Conservation (phyloP, 2,888 invertebrate species). For the Orthosia incerta region DNA sequence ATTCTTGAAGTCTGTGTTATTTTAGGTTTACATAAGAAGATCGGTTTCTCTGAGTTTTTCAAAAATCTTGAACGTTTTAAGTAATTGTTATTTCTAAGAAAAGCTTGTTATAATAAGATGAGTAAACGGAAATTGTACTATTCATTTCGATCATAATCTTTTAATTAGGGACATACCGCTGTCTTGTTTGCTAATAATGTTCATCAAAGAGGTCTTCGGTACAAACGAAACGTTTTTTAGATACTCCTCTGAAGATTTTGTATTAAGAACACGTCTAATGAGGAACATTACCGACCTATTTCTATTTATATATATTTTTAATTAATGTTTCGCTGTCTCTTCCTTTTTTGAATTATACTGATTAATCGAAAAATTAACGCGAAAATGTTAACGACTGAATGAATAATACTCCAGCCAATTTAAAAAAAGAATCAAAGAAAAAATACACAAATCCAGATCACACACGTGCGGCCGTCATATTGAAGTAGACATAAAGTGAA, state of each 20-base stretch:
- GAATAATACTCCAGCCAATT: not conserved
- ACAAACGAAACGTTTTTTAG: not conserved
- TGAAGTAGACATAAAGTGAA: slow-evolving; percentile 64
- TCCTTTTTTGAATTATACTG: no score
- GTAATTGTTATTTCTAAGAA: slow-evolving; percentile 8
- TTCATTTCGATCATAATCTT: slow-evolving; percentile 31
- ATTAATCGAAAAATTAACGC: not conserved
- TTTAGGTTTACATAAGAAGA: slow-evolving; percentile 14
- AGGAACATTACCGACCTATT: not conserved
- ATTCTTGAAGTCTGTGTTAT: slow-evolving; percentile 13
- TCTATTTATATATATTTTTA: no score
- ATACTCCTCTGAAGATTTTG: not conserved
- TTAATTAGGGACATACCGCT: slow-evolving; percentile 20
- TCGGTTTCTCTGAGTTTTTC: not conserved
- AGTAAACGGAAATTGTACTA: not conserved
- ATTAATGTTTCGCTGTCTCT: no score
- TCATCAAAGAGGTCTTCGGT: slow-evolving; percentile 10
- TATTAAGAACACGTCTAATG: not conserved
- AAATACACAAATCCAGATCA: slow-evolving; percentile 31
- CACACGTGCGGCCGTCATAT: slow-evolving; percentile 34
- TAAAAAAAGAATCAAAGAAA: not conserved
- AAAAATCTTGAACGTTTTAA: slow-evolving; percentile 5
- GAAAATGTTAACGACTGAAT: not conserved
- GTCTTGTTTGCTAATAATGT: slow-evolving; percentile 5
- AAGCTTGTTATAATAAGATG: not conserved